Evolutionary conservation across 2,888 invertebrate species (phyloP), one percentile per base, ranked within the genome.

Genomic region (Andrena hattorfiana): DNA sequence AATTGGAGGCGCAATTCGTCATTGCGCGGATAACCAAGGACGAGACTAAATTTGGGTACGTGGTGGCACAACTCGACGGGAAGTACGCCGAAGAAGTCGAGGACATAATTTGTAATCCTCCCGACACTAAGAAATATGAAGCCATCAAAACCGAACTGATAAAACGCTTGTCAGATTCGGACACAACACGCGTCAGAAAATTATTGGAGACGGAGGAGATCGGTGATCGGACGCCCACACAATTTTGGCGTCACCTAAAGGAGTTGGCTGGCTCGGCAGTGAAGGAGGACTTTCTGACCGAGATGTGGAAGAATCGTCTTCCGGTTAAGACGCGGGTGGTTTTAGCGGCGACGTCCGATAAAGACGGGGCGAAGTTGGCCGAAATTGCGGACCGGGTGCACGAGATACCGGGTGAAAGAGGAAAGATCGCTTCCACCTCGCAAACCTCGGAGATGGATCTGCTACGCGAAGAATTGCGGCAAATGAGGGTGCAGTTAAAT

Each of bases 211-310:
- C 35, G 0, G 68, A 68, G 8, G 54, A 68, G 32, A 68, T 68
- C 0, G 68, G 68, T 1, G 68, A 68, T 6, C 32, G 68, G 5
- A 68, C 68, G 13, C 68, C 68, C 1, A 26, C 35, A 1, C 68
- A 68, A 13, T 68, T 54, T 23, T 68, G 35, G 32, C 68, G 54
- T 1, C 54, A 23, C 2, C 23, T 68, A 0, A 30, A 32, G 16
- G 23, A 68, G 0, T 20, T 56, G 2, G 54, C 16, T 4, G 54
- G 13, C 5, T 13, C 68, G 1, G 1, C 54, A 13, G 32, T 56
- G 0, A 35, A 2, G 0, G 54, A 35, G 0, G 13, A 35, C 6
- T 68, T 68, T 10, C 4, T 56, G 4, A 8, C 13, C 0, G 32
- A 32, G 16, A 35, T 56, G 20, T 68, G 68, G 68, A 54, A 54